phyloP scores from a whole-genome alignment of 2,797 vertebrate species.

The Crotalus adamanteus region DNA sequence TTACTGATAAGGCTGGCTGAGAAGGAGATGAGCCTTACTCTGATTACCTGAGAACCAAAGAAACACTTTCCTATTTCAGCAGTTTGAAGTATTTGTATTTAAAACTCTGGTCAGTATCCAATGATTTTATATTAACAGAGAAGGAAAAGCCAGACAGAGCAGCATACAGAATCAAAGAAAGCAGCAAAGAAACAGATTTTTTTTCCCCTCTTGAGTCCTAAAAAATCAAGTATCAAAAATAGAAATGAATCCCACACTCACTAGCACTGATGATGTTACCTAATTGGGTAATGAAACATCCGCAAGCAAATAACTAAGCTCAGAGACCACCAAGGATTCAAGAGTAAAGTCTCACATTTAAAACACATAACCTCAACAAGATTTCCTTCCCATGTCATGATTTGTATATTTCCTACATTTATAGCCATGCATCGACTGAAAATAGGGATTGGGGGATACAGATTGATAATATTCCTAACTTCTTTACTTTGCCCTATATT shows the following conservation, averaged over 20 bases:
- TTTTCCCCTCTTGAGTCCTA: neutral
- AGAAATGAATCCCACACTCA: neutral
- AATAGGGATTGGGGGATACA: neutral
- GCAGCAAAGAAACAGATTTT: no score
- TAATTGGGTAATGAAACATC: neutral
- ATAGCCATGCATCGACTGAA: neutral
- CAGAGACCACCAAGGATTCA: neutral
- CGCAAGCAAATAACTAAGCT: neutral
- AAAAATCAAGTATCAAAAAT: neutral
- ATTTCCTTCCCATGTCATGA: neutral
- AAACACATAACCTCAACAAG: neutral
- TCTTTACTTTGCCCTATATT: neutral
- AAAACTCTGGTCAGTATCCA: conserved; percentile 16
- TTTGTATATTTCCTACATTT: neutral
- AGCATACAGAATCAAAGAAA: neutral
- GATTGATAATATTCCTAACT: neutral
- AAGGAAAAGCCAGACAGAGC: neutral
- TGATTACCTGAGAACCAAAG: neutral
- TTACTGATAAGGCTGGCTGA: neutral
- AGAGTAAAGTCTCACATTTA: neutral
- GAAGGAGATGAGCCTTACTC: conserved; percentile 12
- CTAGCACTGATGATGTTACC: neutral
- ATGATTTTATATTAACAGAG: conserved; percentile 12
- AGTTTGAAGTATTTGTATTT: conserved; percentile 22
- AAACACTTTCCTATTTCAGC: conserved; percentile 11